Evolutionary conservation across 2,113 vertebrate genomes (phyloP).

Genomic region (Cariama cristata): DNA sequence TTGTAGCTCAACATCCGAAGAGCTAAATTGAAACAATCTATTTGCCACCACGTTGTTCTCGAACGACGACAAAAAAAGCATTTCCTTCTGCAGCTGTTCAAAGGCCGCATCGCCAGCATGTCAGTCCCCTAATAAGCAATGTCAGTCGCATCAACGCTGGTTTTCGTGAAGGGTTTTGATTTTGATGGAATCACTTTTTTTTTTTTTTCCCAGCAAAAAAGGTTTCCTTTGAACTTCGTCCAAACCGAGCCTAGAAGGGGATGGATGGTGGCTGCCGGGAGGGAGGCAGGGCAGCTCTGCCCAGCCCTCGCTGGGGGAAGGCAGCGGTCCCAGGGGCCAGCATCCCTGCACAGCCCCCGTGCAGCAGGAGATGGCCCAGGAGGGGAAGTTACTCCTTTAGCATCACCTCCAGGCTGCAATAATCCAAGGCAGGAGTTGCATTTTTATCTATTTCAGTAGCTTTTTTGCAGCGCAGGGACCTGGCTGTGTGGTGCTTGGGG

Average conservation of each 20-base stretch:
- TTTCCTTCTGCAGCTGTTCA: background rate
- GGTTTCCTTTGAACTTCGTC: background rate
- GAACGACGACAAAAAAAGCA: accelerated
- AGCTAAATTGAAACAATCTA: background rate
- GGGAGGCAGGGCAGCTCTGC: background rate
- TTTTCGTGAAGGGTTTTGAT: background rate
- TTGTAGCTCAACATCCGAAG: background rate
- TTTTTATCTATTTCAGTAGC: background rate
- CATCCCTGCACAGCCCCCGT: accelerated
- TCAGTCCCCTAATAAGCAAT: background rate
- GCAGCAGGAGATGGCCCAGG: background rate
- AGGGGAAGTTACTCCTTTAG: background rate
- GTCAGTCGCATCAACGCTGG: accelerated
- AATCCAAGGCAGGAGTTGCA: background rate
- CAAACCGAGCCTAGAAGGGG: accelerated
- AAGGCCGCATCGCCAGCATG: background rate
- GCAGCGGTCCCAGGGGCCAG: background rate
- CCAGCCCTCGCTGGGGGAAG: background rate
- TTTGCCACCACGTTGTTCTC: background rate
- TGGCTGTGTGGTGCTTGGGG: background rate
- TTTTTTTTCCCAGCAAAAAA: background rate
- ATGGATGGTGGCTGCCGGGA: background rate
- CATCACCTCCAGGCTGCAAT: background rate
- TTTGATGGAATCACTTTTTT: background rate
- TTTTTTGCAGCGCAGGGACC: background rate